Conservation (phyloP, 1,140 invertebrate species). For the Periplaneta americana region DNA sequence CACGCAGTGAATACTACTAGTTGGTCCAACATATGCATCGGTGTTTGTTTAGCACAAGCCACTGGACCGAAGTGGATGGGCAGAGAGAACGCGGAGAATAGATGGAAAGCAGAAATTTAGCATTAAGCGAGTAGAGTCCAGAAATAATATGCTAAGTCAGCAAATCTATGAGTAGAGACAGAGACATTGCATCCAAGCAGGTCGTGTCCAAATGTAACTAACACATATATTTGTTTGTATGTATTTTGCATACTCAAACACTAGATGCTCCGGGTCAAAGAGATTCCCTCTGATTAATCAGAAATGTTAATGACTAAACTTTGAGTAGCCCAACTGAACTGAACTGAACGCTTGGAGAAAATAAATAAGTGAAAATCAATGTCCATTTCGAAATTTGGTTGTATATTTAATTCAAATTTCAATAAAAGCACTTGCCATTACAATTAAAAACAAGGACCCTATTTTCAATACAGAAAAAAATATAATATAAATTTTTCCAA, state of each 20-base stretch:
- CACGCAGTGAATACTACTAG: not conserved
- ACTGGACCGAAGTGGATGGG: not conserved
- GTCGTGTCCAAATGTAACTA: not conserved
- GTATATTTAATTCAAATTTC: too few relatives aligned
- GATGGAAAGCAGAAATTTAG: not conserved
- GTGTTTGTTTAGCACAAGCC: not conserved
- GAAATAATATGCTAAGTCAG: not conserved
- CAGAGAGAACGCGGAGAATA: not conserved
- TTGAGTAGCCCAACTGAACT: too few relatives aligned
- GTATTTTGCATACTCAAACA: not conserved
- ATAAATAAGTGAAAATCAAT: too few relatives aligned
- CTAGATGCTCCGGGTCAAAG: not conserved
- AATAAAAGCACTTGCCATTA: too few relatives aligned
- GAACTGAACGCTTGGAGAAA: too few relatives aligned
- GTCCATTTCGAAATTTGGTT: too few relatives aligned
- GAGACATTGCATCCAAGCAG: not conserved
- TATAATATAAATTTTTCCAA: too few relatives aligned
- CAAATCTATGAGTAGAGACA: not conserved
- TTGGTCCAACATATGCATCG: not conserved
- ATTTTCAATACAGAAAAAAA: too few relatives aligned
- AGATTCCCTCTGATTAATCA: not conserved
- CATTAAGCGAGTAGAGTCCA: not conserved
- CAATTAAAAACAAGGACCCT: too few relatives aligned
- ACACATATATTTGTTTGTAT: not conserved
- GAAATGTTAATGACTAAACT: not conserved